Conservation (phyloP, 2,888 invertebrate genomes). For the Drosophila austrosaltans region DNA sequence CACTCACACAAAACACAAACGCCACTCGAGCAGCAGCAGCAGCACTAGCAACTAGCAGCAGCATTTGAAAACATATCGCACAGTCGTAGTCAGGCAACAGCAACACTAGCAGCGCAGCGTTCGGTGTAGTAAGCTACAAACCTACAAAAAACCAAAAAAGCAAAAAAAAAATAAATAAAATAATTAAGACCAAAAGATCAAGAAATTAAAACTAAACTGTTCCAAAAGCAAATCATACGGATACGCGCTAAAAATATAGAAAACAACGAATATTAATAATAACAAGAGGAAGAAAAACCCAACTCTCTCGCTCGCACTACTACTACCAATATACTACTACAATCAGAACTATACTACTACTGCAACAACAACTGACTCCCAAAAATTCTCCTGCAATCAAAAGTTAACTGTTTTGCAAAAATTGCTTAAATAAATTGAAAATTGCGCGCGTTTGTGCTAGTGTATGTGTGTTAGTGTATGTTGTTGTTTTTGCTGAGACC, state of each 20-base stretch:
- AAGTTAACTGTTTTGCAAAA: slow-evolving; percentile 12
- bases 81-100: slow-evolving; percentile 76
- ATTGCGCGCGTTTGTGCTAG: slow-evolving; percentile 19
- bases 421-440: not conserved
- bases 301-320: slow-evolving; percentile 9
- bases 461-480: slow-evolving; percentile 45
- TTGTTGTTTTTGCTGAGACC: slow-evolving; percentile 40
- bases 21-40: slow-evolving; percentile 13
- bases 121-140: slow-evolving; percentile 51
- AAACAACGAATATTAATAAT: slow-evolving; percentile 13
- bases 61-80: slow-evolving; percentile 44
- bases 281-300: not conserved
- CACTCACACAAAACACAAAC: slow-evolving; percentile 28
- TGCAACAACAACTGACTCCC: slow-evolving; percentile 5
- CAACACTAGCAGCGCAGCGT: slow-evolving; percentile 46
- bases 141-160: slow-evolving; percentile 39
- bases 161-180: slow-evolving; percentile 28
- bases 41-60: slow-evolving; percentile 20
- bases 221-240: slow-evolving; percentile 16
- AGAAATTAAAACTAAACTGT: slow-evolving; percentile 37
- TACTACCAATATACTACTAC: slow-evolving; percentile 4
- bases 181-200: slow-evolving; percentile 3
- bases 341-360: not conserved
- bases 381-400: slow-evolving; percentile 13
- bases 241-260: not conserved